These are phyloP conservation scores for Torymus texanus DNA, from an alignment of 2,888 invertebrate species.

Conservation along the genomic window DNA sequence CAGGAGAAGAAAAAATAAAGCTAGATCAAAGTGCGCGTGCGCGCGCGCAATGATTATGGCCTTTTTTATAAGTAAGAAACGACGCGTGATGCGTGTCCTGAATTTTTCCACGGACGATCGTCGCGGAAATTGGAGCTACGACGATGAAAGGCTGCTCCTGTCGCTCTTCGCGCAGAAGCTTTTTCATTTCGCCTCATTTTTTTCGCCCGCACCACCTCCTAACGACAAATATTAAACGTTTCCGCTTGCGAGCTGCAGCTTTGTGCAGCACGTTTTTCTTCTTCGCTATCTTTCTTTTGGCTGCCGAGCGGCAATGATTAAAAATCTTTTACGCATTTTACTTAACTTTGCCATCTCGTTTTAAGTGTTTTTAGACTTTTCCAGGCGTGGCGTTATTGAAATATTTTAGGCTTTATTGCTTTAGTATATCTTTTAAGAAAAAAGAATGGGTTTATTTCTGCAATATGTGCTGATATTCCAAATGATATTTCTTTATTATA, in stretches of 20 bases:
- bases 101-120: not conserved
- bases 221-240: slow-evolving; percentile 13
- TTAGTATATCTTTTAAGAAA: too few species aligned
- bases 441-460: too few species aligned
- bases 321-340: not conserved
- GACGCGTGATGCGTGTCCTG: too few species aligned
- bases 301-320: not conserved
- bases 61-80: not conserved
- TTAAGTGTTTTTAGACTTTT: too few species aligned
- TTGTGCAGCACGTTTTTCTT: not conserved
- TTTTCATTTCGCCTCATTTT: slow-evolving; percentile 1
- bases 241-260: not conserved
- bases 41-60: not conserved
- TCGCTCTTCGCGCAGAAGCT: not conserved
- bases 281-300: not conserved
- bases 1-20: slow-evolving; percentile 1
- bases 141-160: slow-evolving; percentile 27
- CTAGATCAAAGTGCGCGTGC: not conserved
- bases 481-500: too few species aligned
- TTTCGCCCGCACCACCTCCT: not conserved
- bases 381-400: too few species aligned
- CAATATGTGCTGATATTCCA: too few species aligned
- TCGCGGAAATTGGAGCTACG: slow-evolving; percentile 28
- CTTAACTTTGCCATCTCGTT: too few species aligned
- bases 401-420: too few species aligned